Evolutionary conservation across 1,140 invertebrate species (phyloP).

Genomic region (Drosophila virilis): DNA sequence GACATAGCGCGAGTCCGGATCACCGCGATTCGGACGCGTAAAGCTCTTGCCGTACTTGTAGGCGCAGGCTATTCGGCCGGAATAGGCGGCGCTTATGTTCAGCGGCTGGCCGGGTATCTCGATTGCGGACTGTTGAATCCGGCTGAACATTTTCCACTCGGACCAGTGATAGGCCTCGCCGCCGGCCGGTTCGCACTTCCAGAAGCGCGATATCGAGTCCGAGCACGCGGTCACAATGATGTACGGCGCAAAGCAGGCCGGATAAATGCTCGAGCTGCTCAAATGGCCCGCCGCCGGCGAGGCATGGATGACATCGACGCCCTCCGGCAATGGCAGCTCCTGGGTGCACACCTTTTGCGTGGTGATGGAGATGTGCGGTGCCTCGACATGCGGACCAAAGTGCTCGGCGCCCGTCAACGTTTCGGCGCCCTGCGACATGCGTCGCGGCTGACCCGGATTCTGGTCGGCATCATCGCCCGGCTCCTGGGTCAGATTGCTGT

Average conservation of each 20-base stretch:
- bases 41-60: conserved; percentile 96
- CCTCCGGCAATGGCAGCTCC: conserved; percentile 93
- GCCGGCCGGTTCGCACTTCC: conserved; percentile 90
- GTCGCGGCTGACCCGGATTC: conserved; percentile 30
- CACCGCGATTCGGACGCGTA: conserved; percentile 90
- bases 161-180: conserved; percentile 91
- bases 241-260: conserved; percentile 98
- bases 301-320: conserved; percentile 96
- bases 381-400: conserved; percentile 66
- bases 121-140: conserved; percentile 93
- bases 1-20: conserved; percentile 93
- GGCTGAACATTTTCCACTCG: conserved; percentile 95
- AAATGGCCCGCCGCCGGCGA: conserved; percentile 97
- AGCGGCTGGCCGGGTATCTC: conserved; percentile 94
- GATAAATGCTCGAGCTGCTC: conserved; percentile 99
- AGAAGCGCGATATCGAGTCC: conserved; percentile 92
- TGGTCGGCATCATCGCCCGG: conserved; percentile 88
- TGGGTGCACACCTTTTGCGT: conserved; percentile 93
- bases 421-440: conserved; percentile 68
- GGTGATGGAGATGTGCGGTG: conserved; percentile 87
- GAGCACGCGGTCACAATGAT: conserved; percentile 97
- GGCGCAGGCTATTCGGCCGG: conserved; percentile 97
- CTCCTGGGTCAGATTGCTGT: conserved; percentile 94
- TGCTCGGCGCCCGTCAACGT: conserved; percentile 55
- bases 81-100: conserved; percentile 98